These are phyloP conservation scores for Panagrolaimus sp. DNA, from an alignment of 1,140 invertebrate species.

Conservation along the genomic window DNA sequence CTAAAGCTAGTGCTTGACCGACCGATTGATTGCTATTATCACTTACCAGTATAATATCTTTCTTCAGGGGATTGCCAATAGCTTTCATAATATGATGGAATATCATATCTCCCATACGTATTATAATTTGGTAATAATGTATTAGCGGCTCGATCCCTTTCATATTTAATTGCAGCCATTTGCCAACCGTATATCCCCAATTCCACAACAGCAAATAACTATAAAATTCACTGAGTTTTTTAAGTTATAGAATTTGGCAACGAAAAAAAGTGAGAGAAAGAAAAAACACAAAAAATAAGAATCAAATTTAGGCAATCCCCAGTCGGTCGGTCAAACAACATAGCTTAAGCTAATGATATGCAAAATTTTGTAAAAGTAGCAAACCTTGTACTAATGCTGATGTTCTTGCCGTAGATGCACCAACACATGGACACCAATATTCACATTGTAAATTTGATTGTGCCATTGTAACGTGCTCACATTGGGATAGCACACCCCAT, in stretches of 20 bases:
- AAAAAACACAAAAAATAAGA: no score
- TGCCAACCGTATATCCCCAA: conserved; percentile 55
- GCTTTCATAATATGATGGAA: conserved; percentile 52
- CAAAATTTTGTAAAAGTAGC: neutral
- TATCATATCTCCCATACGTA: conserved; percentile 53
- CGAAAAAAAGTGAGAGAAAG: no score
- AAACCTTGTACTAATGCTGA: conserved; percentile 53
- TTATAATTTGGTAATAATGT: conserved; percentile 56
- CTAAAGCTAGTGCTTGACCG: conserved; percentile 1
- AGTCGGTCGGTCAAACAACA: conserved; percentile 12
- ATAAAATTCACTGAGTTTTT: neutral
- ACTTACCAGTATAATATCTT: conserved; percentile 51
- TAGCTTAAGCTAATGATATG: neutral
- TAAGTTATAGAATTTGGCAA: no score
- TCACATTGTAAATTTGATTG: conserved; percentile 58
- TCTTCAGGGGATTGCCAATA: conserved; percentile 54
- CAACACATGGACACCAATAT: conserved; percentile 57
- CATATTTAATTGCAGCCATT: conserved; percentile 57
- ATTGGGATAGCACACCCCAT: conserved; percentile 48
- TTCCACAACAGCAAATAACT: conserved; percentile 38
- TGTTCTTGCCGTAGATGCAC: conserved; percentile 55
- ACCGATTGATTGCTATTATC: neutral
- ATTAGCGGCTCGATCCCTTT: conserved; percentile 55
- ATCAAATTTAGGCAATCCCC: no score
- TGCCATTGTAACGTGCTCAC: conserved; percentile 53